phyloP scores from a whole-genome alignment of 1,140 invertebrate genomes.

The Popillia japonica region DNA sequence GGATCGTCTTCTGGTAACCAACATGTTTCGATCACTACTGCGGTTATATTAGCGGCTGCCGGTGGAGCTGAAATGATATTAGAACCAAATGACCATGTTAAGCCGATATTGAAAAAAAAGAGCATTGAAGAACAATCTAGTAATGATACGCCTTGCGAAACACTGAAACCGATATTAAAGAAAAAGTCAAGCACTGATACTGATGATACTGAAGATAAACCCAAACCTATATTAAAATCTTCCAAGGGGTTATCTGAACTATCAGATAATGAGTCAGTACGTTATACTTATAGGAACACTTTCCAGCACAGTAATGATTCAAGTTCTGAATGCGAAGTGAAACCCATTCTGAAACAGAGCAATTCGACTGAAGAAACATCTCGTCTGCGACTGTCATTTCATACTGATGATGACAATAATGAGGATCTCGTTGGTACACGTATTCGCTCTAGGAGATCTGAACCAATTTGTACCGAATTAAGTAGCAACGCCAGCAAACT shows the following conservation, averaged over 20 bases:
- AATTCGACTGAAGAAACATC: slow-evolving; percentile 65
- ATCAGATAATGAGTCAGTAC: slow-evolving; percentile 21
- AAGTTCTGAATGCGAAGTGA: slow-evolving; percentile 62
- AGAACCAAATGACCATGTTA: slow-evolving; percentile 69
- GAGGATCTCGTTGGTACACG: slow-evolving; percentile 36
- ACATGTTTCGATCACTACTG: slow-evolving; percentile 76
- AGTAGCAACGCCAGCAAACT: slow-evolving; percentile 43
- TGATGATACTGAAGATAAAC: slow-evolving; percentile 76
- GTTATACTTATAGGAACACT: not conserved
- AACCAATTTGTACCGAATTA: slow-evolving; percentile 54
- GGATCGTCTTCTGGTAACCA: slow-evolving; percentile 66
- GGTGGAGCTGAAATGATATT: slow-evolving; percentile 66
- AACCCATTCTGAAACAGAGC: slow-evolving; percentile 67
- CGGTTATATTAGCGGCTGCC: slow-evolving; percentile 72
- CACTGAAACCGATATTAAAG: slow-evolving; percentile 80
- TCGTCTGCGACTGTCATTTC: slow-evolving; percentile 66
- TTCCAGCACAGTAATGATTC: slow-evolving; percentile 53
- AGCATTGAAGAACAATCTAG: slow-evolving; percentile 68
- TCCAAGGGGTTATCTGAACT: slow-evolving; percentile 36
- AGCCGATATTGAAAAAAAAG: slow-evolving; percentile 85
- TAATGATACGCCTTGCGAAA: slow-evolving; percentile 61
- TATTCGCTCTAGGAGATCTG: slow-evolving; percentile 47
- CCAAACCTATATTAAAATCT: slow-evolving; percentile 83
- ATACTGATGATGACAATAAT: slow-evolving; percentile 59
- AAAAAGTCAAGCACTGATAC: slow-evolving; percentile 83